phyloP scores from a whole-genome alignment of 1,140 invertebrate genomes.

The Dryas iulia region DNA sequence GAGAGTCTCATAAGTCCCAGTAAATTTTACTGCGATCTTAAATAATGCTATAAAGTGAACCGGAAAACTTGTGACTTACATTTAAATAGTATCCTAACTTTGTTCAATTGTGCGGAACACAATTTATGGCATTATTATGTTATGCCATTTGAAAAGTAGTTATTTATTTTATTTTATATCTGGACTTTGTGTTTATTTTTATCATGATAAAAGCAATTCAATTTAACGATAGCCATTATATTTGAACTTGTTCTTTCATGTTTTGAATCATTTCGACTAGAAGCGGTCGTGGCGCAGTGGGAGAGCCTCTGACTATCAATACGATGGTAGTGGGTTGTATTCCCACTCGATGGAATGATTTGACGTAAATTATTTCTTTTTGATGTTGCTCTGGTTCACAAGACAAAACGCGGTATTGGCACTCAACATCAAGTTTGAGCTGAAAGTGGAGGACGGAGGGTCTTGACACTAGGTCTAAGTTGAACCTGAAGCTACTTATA shows the following conservation, averaged over 20 bases:
- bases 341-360: too few relatives aligned
- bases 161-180: neutral
- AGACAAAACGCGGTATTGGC: too few relatives aligned
- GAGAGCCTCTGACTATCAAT: too few relatives aligned
- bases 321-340: too few relatives aligned
- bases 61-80: slow-evolving; percentile 18
- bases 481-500: too few relatives aligned
- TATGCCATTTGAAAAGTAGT: slow-evolving; percentile 2
- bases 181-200: neutral
- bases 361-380: too few relatives aligned
- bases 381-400: too few relatives aligned
- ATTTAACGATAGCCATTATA: neutral
- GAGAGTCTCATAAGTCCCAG: slow-evolving; percentile 12
- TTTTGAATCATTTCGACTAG: neutral
- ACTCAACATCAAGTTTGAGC: too few relatives aligned
- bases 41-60: slow-evolving; percentile 21
- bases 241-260: neutral
- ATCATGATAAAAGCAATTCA: neutral
- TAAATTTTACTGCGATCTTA: slow-evolving; percentile 20
- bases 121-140: neutral
- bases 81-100: slow-evolving; percentile 2
- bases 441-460: too few relatives aligned
- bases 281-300: too few relatives aligned
- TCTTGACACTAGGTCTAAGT: too few relatives aligned
- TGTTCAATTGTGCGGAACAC: neutral